These are phyloP conservation scores for Melanotaenia maccullochi DNA, from an alignment of 2,797 vertebrate genomes.

Conservation along the genomic window DNA sequence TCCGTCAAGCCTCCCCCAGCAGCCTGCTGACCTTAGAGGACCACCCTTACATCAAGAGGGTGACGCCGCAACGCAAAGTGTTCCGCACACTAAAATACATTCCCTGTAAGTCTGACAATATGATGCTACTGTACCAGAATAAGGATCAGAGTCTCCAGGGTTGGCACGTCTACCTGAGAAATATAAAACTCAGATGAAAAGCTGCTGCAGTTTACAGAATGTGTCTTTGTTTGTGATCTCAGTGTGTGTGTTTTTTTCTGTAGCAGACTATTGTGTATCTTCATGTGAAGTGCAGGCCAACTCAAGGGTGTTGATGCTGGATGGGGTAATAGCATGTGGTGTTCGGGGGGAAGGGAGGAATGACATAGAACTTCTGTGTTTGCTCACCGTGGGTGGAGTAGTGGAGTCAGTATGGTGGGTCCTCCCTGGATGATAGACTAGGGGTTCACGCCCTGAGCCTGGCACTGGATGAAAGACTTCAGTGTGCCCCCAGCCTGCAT, in stretches of 20 bases:
- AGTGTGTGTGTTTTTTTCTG: slow-evolving; percentile 21
- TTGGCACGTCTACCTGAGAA: slow-evolving; percentile 4
- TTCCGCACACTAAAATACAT: slow-evolving; percentile 92
- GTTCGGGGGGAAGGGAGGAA: slow-evolving; percentile 31
- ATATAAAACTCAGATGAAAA: slow-evolving; percentile 25
- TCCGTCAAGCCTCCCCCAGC: slow-evolving; percentile 86
- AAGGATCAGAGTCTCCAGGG: not conserved
- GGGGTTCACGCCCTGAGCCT: slow-evolving; percentile 47
- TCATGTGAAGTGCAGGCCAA: slow-evolving; percentile 22
- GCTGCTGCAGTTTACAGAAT: slow-evolving; percentile 22
- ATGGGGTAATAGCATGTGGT: slow-evolving; percentile 2
- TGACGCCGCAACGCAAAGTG: slow-evolving; percentile 94
- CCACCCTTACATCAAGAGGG: slow-evolving; percentile 97
- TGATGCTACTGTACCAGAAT: not conserved
- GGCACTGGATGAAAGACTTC: slow-evolving; percentile 67
- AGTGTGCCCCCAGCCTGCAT: slow-evolving; percentile 56
- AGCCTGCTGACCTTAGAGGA: slow-evolving; percentile 90
- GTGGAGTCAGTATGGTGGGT: slow-evolving; percentile 52
- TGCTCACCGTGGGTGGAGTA: slow-evolving; percentile 44
- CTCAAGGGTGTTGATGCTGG: slow-evolving; percentile 22
- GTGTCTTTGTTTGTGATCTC: slow-evolving; percentile 37
- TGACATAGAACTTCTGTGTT: slow-evolving; percentile 65
- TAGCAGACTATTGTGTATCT: slow-evolving; percentile 48
- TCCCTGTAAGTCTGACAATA: slow-evolving; percentile 84
- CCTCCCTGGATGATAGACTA: slow-evolving; percentile 20